Evolutionary conservation across 2,797 vertebrate genomes (phyloP), one percentile per base, ranked within the genome.

Genomic region (Babyrousa celebensis): DNA sequence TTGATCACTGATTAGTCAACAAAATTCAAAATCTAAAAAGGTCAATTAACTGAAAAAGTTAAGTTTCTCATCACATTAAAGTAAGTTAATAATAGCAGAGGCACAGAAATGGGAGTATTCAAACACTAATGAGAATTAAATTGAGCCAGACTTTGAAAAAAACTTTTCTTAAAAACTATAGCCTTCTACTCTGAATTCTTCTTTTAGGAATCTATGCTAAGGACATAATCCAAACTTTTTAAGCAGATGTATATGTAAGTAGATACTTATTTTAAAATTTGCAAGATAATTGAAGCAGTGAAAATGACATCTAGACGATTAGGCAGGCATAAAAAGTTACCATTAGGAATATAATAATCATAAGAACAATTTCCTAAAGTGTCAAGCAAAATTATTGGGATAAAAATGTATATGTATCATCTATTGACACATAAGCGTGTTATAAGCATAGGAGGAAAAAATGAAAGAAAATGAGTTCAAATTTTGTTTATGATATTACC

Each of bases 21-120:
- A 78, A 63, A 32, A 40, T 32, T 94, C n/a, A 71, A 80, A 83
- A 17, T 67, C 20, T 71, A 79, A 89, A 93, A 84, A 10, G 21
- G n/a, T 60, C 27, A 83, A 2, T 54, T 91, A 91, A 20, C 67
- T 58, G 11, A 62, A 63, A 78, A 65, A 91, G 3, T 67, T 56
- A 62, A 89, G 60, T 82, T 21, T 80, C 65, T 43, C 20, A 32
- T 21, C 14, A 32, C 7, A 60, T 71, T 80, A 65, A 25, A 20
- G n/a, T n/a, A 67, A 82, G 23, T 70, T 77, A 58, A 67, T 12
- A 27, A 70, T 29, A 86, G 1, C 36, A 78, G 63, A 20, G 36
- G 17, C 27, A 72, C 36, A 67, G 70, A 92, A 95, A 86, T 52
- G 43, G 32, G 12, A 72, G 2, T n/a, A 54, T 91, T 83, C 11